Evolutionary conservation across 23 tunicate species (phyloP), one percentile per base, ranked within the genome.

Genomic region (Ascidia mentula): DNA sequence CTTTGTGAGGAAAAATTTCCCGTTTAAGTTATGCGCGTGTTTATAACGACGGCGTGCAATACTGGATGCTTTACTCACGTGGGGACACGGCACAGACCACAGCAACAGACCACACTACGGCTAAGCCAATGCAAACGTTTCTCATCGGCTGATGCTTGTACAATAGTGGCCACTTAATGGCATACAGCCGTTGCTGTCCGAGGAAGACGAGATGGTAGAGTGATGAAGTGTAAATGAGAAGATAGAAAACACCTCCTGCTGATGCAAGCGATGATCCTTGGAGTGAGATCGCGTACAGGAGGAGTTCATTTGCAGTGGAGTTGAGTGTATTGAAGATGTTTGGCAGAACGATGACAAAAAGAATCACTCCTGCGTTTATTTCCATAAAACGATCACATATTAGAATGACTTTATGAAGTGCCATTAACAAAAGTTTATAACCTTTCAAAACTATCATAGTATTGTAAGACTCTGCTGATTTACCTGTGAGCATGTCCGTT

Each of bases 401-500:
- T n/a, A n/a, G n/a, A n/a, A n/a, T n/a, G n/a, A n/a, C n/a, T n/a
- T n/a, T n/a, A n/a, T n/a, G n/a, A n/a, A n/a, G n/a, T n/a, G n/a
- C n/a, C n/a, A n/a, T n/a, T n/a, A n/a, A n/a, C n/a, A n/a, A n/a
- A n/a, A n/a, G n/a, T n/a, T n/a, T n/a, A n/a, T n/a, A n/a, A n/a
- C n/a, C n/a, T n/a, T n/a, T n/a, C n/a, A n/a, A n/a, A n/a, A n/a
- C n/a, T n/a, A n/a, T n/a, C n/a, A n/a, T n/a, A n/a, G n/a, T n/a
- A n/a, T n/a, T n/a, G n/a, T n/a, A n/a, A n/a, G n/a, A n/a, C n/a
- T n/a, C n/a, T n/a, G n/a, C n/a, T n/a, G n/a, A n/a, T n/a, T n/a
- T n/a, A 70, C 74, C 74, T 70, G 74, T 70, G 18, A 70, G 38
- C 74, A 70, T 3, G 32, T 70, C 74, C 8, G 74, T 36, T 20